Base-by-base conservation (phyloP, 2,888 invertebrate species). In the Blastobasis adustella region DNA sequence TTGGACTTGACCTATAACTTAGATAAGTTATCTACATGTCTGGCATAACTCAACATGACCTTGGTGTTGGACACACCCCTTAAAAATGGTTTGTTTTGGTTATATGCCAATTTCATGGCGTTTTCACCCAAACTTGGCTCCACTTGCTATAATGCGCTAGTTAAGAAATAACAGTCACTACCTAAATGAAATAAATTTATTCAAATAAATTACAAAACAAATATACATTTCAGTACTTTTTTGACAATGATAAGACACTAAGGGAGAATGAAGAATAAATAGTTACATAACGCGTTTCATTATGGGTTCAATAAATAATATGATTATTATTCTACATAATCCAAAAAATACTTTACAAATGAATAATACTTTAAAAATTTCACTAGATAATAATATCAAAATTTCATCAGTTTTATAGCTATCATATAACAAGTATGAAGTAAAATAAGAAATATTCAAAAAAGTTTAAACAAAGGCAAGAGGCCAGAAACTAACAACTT, bases 211-310 rank as follows among this genome's bases (percentile, higher is more conserved):
- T 54, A 60, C 45, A 60, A 60, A 61, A 57, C 54, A 59, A 56
- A 49, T 50, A 51, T 54, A 56, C 50, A 48, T 49, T 49, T 47
- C 51, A 54, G 48, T 55, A 56, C 54, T 58, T 49, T 55, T 51
- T 23, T 23, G 23, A 23, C 47, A 51, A 54, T 45, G 51, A 47
- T 53, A 49, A 53, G 47, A 43, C 49, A 38, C 45, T 54, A 57
- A 58, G 59, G 52, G 51, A 56, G 50, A 45, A 59, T 59, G 58
- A 58, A 53, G 39, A 60, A 62, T 63, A 64, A 64, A 62, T 64
- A 61, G 52, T 60, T 56, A 23, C 53, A 52, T 53, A 55, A 45
- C 51, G 51, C 49, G 36, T 45, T 50, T 38, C 40, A 49, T 37
- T 23, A 52, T n/a, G 37, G 43, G 49, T 40, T 1, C 23, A 53